Evolutionary conservation across 2,888 invertebrate species (phyloP).

Genomic region (Pristionchus maxplancki): DNA sequence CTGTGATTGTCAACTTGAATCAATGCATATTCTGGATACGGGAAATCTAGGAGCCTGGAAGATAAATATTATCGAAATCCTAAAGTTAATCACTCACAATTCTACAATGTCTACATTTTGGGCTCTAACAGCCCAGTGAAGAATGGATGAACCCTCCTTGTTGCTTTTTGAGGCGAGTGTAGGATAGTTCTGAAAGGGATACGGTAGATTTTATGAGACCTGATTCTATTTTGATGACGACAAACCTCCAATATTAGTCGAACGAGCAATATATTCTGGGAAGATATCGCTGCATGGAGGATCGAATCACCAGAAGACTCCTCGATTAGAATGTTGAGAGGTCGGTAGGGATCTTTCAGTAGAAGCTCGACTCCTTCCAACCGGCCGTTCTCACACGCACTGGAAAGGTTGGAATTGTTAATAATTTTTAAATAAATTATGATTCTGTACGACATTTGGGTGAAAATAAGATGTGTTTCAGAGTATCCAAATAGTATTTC

Average conservation of each 20-base stretch:
- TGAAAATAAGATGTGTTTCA: too few relatives aligned
- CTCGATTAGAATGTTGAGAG: conserved; percentile 90
- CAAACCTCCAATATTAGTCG: conserved; percentile 84
- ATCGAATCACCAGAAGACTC: conserved; percentile 93
- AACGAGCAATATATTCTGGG: conserved; percentile 88
- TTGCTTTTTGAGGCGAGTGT: conserved; percentile 63
- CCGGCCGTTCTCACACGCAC: conserved; percentile 90
- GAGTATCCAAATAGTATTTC: too few relatives aligned
- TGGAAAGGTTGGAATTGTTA: conserved; percentile 76
- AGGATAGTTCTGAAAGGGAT: conserved; percentile 59
- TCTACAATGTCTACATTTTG: conserved; percentile 67
- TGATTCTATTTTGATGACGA: background rate
- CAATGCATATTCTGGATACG: conserved; percentile 86
- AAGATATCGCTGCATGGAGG: conserved; percentile 91
- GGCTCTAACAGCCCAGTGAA: conserved; percentile 74
- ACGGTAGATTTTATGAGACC: background rate
- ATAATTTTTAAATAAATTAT: too few relatives aligned
- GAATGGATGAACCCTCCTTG: conserved; percentile 68
- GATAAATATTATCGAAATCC: background rate
- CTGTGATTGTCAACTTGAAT: conserved; percentile 84
- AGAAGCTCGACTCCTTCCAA: conserved; percentile 87
- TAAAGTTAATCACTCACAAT: conserved; percentile 57
- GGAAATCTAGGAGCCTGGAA: conserved; percentile 84
- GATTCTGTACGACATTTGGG: too few relatives aligned
- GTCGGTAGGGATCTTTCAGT: conserved; percentile 83